phyloP scores from a whole-genome alignment of 2,888 invertebrate genomes.

The Beris chalybata region DNA sequence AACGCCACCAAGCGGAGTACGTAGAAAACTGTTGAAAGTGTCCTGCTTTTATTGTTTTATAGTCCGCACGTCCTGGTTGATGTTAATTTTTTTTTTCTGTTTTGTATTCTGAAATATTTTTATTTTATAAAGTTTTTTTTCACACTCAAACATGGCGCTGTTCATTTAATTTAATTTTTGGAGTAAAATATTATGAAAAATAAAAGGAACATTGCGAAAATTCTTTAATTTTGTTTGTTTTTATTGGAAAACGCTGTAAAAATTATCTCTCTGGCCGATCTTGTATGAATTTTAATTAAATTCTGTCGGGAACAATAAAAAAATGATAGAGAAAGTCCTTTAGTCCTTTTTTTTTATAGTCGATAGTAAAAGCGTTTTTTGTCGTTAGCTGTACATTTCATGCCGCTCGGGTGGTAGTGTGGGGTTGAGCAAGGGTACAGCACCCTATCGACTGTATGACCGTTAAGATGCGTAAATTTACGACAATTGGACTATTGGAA shows the following conservation, averaged over 20 bases:
- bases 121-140: not conserved
- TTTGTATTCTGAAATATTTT: not conserved
- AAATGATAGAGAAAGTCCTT: too few species aligned
- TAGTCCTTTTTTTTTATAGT: too few species aligned
- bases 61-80: too few species aligned
- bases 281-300: slow-evolving; percentile 18
- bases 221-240: not conserved
- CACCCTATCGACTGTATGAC: too few species aligned
- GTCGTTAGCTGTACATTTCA: too few species aligned
- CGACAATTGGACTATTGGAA: too few species aligned
- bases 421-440: too few species aligned
- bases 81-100: not conserved
- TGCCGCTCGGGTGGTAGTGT: too few species aligned
- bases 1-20: slow-evolving; percentile 6
- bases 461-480: too few species aligned
- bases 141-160: not conserved
- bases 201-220: too few species aligned
- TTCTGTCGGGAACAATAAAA: too few species aligned
- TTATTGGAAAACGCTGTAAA: slow-evolving; percentile 5
- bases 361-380: too few species aligned
- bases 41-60: not conserved
- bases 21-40: not conserved
- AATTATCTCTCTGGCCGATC: not conserved
- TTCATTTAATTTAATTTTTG: slow-evolving; percentile 11
- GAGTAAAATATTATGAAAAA: not conserved